Evolutionary conservation across 2,888 invertebrate species (phyloP), one percentile per base, ranked within the genome.

Genomic region (Taphrorychus bicolor): DNA sequence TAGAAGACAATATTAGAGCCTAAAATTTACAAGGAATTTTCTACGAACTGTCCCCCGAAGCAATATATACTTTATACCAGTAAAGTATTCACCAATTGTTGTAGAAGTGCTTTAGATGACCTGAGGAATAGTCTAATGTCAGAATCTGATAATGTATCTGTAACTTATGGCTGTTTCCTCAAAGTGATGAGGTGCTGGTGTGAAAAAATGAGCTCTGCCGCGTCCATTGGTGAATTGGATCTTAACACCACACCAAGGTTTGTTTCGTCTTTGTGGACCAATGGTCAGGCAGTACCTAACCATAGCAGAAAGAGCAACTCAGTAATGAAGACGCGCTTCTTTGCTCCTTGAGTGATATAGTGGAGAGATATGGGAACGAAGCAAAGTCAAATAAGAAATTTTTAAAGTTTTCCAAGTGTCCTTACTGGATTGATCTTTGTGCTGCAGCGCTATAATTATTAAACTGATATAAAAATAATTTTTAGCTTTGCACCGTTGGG

Each of bases 131-230:
- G 72, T 45, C 71, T 80, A 45, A 79, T 79, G 69, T 77, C 79
- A 2, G 56, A 72, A 19, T 70, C 71, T 57, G 60, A 61, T 21
- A 68, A 80, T 74, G 69, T 72, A 11, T 45, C 53, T 40, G 60
- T 79, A 1, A 71, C 59, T 21, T 70, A 72, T 48, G 73, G 74
- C 52, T 52, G 61, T 16, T 80, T 79, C 73, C 74, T 72, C 54
- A 69, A 72, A 54, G 72, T 73, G 1, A 77, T 79, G 77, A 72
- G 64, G 41, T 72, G 73, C 52, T 80, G 80, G 80, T 73, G 76
- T 18, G 64, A 74, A 56, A 75, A 75, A 71, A 68, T 78, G 21
- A 58, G n/a, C n/a, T 14, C 32, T 5, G 7, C 18, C 7, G 11
- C 51, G 3, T 14, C 51, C n/a, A 21, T 19, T n/a, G 19, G 9